Conservation (phyloP, 2,888 invertebrate genomes). For the Mythimna vitellina region DNA sequence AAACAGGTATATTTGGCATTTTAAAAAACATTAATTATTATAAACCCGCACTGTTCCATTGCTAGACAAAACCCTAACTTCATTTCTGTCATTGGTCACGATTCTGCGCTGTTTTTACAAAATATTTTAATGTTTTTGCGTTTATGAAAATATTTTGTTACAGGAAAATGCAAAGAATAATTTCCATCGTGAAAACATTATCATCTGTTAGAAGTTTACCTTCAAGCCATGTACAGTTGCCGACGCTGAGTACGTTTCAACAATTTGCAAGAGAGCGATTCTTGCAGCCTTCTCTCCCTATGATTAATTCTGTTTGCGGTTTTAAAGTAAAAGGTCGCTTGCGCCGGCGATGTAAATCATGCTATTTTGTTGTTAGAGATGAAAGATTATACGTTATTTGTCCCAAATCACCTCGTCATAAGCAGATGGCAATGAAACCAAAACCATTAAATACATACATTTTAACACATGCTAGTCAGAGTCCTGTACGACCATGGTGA, state of each 20-base stretch:
- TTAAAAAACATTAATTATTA: background rate
- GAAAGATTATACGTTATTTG: conserved; percentile 94
- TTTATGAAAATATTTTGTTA: conserved; percentile 18
- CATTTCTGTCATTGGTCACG: background rate
- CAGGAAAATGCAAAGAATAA: conserved; percentile 75
- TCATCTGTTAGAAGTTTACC: conserved; percentile 63
- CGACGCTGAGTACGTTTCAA: conserved; percentile 72
- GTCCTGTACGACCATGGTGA: conserved; percentile 85
- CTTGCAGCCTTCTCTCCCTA: conserved; percentile 73
- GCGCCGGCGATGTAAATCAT: conserved; percentile 94
- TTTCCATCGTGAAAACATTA: conserved; percentile 73
- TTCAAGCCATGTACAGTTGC: conserved; percentile 59
- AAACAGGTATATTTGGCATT: conserved; percentile 2
- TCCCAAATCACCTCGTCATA: conserved; percentile 94
- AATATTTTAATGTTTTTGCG: background rate
- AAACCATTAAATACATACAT: conserved; percentile 94
- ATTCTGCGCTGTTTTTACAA: background rate
- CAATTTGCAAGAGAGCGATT: conserved; percentile 68
- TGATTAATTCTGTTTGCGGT: conserved; percentile 74
- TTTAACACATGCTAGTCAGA: conserved; percentile 94
- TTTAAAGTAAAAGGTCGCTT: conserved; percentile 94
- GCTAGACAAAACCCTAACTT: background rate
- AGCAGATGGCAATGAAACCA: conserved; percentile 94
- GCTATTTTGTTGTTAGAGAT: conserved; percentile 93
- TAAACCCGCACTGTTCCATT: background rate